Conservation (phyloP, 2,113 vertebrate species). For the Etheostoma cragini region DNA sequence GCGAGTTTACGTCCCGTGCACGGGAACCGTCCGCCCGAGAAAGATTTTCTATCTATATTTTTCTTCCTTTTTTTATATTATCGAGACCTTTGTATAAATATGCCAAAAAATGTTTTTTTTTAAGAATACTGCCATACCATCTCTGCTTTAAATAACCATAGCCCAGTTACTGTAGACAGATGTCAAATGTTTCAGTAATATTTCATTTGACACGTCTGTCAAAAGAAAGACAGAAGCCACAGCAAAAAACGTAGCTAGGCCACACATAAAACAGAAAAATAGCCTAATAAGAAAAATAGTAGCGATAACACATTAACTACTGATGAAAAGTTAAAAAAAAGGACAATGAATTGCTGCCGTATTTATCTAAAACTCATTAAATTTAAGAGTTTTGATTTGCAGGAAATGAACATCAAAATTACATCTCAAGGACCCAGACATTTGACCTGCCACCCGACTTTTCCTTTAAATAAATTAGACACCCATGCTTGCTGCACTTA, state of each 20-base stretch:
- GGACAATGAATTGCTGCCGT: neutral
- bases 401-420: slow-evolving; percentile 59
- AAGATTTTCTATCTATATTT: neutral
- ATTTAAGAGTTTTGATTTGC: slow-evolving; percentile 11
- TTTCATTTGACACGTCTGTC: slow-evolving; percentile 30
- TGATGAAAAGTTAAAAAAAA: slow-evolving; percentile 36
- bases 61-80: too few relatives aligned
- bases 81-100: neutral
- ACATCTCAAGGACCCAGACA: slow-evolving; percentile 42
- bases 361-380: slow-evolving; percentile 44
- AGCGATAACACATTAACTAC: slow-evolving; percentile 17
- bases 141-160: slow-evolving; percentile 18
- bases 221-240: slow-evolving; percentile 1
- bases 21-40: too few relatives aligned
- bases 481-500: slow-evolving; percentile 36
- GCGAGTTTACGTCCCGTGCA: too few relatives aligned
- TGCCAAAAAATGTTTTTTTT: neutral
- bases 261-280: slow-evolving; percentile 1
- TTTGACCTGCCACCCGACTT: slow-evolving; percentile 49
- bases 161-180: slow-evolving; percentile 4
- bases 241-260: slow-evolving; percentile 2
- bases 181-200: slow-evolving; percentile 45
- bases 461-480: slow-evolving; percentile 67
- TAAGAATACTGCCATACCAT: neutral
- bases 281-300: slow-evolving; percentile 17